Evolutionary conservation across 2,888 invertebrate genomes (phyloP), one percentile per base, ranked within the genome.

Genomic region (Limnephilus lunatus): DNA sequence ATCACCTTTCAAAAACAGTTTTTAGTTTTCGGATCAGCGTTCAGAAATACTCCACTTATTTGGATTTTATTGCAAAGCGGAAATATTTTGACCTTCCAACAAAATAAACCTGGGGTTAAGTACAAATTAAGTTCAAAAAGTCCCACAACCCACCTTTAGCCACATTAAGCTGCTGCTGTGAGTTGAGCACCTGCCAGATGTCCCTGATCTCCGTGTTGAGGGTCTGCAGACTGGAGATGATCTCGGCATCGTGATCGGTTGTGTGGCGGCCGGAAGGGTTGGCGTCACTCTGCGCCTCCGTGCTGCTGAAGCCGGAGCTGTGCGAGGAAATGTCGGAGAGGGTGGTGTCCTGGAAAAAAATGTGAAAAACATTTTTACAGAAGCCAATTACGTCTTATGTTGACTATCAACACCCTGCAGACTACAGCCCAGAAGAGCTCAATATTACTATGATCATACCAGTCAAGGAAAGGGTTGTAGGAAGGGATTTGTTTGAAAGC

Each of bases 131-230:
- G 9, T 9, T 68, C 1, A 25, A 9, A 9, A n/a, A 68, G 7
- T 25, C 68, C 25, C 85, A 39, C 25, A 35, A 32, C 80, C 3
- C 44, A 95, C 95, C 95, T 94, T 96, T 95, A 44, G 96, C 95
- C 88, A 96, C 95, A 93, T 95, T 96, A 94, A 96, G 96, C 94
- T 96, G 96, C 93, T 97, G 97, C 93, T 97, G 96, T 94, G 97
- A 97, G 93, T 97, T 96, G 83, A 97, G 95, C 92, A 97, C 97
- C 93, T 97, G 97, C 96, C 97, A 97, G 93, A 97, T 97, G 94
- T 97, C 97, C 87, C 97, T 96, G 93, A 97, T 97, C 95, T 97
- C 97, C 0, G 97, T 96, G 95, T 97, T 97, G 31, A 97, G 95
- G 94, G 97, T 97, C 94, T 97, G 97, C 94, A 97, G 95, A 94